Evolutionary conservation across 2,113 vertebrate species (phyloP).

Genomic region (Brachypteracias leptosomus): DNA sequence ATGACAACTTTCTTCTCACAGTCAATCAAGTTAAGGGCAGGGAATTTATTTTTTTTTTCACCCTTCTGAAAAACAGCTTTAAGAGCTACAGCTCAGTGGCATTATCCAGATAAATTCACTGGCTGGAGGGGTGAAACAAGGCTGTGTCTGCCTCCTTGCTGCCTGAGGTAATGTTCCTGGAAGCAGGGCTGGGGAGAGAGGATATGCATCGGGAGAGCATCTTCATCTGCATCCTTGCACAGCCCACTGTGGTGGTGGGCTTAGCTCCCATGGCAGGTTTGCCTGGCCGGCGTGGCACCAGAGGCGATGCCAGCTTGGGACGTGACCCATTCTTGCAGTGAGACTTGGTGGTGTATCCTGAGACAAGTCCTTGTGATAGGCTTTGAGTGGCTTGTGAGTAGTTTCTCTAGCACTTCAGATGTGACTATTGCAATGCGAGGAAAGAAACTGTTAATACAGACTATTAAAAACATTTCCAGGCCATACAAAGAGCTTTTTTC

Average conservation of each 20-base stretch:
- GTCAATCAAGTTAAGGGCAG: neutral
- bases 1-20: neutral
- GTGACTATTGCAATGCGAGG: neutral
- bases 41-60: neutral
- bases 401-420: neutral
- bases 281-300: neutral
- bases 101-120: neutral
- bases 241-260: accelerated
- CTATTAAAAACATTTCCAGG: neutral
- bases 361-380: neutral
- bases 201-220: neutral
- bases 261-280: neutral
- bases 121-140: neutral
- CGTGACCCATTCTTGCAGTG: neutral
- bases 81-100: neutral
- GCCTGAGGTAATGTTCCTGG: neutral
- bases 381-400: neutral
- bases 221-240: neutral
- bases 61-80: neutral
- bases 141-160: neutral
- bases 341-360: neutral
- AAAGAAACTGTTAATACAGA: neutral
- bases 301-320: accelerated
- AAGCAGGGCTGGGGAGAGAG: neutral
- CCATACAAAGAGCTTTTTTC: neutral